A percentile compares a stretch with the other conserved stretches of the same genome.
Evolutionary conservation across 2,888 invertebrate species (phyloP).

Genomic region (Cryptosula pallasiana): DNA sequence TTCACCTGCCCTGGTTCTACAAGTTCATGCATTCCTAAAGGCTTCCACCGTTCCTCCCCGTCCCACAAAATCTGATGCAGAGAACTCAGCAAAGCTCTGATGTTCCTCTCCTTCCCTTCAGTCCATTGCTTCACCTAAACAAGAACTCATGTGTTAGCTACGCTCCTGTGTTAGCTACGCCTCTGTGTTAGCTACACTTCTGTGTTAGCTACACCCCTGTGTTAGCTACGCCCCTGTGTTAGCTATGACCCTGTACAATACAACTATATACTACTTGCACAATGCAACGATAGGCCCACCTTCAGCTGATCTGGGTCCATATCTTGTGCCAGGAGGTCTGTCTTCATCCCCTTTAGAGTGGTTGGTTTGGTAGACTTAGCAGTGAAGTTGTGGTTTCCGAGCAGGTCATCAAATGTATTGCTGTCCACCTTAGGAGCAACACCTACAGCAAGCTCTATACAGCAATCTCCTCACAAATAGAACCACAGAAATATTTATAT

Average conservation of each 20-base stretch:
- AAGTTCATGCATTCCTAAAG: slow-evolving; percentile 89
- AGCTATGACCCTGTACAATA: no score
- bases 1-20: slow-evolving; percentile 89
- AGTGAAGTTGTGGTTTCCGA: slow-evolving; percentile 83
- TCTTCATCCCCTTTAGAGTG: slow-evolving; percentile 88
- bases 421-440: slow-evolving; percentile 53
- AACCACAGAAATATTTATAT: no score
- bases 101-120: slow-evolving; percentile 92
- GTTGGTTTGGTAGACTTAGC: slow-evolving; percentile 64
- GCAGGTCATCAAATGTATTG: slow-evolving; percentile 83
- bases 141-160: no score
- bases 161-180: no score
- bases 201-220: no score
- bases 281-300: no score
- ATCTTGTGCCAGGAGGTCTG: slow-evolving; percentile 74
- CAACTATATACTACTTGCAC: no score
- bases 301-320: slow-evolving; percentile 88
- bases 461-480: no score
- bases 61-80: slow-evolving; percentile 86
- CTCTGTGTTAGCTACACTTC: no score
- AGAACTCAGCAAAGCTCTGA: slow-evolving; percentile 88
- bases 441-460: no score
- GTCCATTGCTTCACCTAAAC: slow-evolving; percentile 67
- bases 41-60: slow-evolving; percentile 79
- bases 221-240: no score